Evolutionary conservation across 2,888 invertebrate species (phyloP).

Genomic region (Oscheius sp.): DNA sequence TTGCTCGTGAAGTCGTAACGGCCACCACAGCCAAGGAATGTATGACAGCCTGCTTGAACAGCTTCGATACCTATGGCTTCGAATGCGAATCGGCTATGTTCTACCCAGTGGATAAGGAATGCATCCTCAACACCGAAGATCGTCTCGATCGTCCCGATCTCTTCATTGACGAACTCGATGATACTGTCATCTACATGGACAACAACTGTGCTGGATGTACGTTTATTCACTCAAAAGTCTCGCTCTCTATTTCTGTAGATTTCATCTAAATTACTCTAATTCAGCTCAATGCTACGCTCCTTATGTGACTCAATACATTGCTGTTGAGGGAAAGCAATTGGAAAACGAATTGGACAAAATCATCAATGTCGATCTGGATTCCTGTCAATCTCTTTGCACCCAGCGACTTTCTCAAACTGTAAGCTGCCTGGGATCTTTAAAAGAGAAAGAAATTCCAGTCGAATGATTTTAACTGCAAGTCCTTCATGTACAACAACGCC

Average conservation of each 20-base stretch:
- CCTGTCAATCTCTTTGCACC: constrained; percentile 67
- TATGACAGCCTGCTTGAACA: constrained; percentile 67
- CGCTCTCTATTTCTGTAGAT: no score
- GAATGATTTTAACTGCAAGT: constrained; percentile 70
- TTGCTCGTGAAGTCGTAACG: constrained; percentile 69
- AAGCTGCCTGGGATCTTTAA: constrained; percentile 1
- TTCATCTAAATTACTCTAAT: constrained; percentile 32
- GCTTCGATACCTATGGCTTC: constrained; percentile 68
- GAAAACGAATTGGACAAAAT: constrained; percentile 65
- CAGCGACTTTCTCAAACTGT: constrained; percentile 64
- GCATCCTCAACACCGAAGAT: constrained; percentile 70
- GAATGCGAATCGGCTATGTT: constrained; percentile 70
- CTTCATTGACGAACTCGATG: constrained; percentile 68
- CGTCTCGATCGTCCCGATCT: constrained; percentile 69
- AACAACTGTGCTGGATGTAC: constrained; percentile 70
- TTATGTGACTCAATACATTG: constrained; percentile 69
- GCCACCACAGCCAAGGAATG: constrained; percentile 60
- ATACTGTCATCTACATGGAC: constrained; percentile 70
- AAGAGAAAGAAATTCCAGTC: constrained; percentile 35
- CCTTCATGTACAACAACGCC: constrained; percentile 69
- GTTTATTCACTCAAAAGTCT: no score
- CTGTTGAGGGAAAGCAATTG: constrained; percentile 65
- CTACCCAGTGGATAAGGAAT: constrained; percentile 69
- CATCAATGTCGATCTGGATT: constrained; percentile 62
- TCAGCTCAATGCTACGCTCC: constrained; percentile 69